A percentile compares a stretch with the other conserved stretches of the same genome.
Conservation (phyloP, 2,797 vertebrate species). For the Enteromius fasciolatus region DNA sequence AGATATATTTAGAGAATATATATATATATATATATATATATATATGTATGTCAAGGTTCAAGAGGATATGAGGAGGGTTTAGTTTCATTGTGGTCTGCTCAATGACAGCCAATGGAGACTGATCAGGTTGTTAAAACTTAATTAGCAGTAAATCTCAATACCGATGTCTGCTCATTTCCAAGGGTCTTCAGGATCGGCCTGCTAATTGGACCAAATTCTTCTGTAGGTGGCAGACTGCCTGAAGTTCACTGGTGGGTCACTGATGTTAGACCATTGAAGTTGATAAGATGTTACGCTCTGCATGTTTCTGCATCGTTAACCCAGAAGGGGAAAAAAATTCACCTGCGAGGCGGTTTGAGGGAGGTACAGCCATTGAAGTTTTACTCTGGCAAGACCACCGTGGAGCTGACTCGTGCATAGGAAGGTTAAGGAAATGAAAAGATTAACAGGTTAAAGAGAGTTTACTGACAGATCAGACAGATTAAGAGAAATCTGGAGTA, state of each 20-base stretch:
- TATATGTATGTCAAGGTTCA: constrained; percentile 41
- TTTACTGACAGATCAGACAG: constrained; percentile 72
- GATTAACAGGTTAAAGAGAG: constrained; percentile 76
- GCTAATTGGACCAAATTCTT: constrained; percentile 60
- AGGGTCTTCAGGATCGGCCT: constrained; percentile 39
- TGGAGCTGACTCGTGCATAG: constrained; percentile 57
- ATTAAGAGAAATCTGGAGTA: constrained; percentile 60
- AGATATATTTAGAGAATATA: no score
- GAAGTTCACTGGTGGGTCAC: constrained; percentile 63
- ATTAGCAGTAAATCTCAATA: constrained; percentile 58
- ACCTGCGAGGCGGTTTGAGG: constrained; percentile 6
- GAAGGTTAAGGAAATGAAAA: constrained; percentile 62
- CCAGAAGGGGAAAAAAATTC: background rate
- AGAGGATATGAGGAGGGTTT: constrained; percentile 48
- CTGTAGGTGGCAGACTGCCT: constrained; percentile 30
- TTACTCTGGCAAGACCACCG: constrained; percentile 61
- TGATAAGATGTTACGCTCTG: constrained; percentile 38
- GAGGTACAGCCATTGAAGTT: constrained; percentile 20
- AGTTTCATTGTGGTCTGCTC: constrained; percentile 57
- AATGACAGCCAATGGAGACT: constrained; percentile 52
- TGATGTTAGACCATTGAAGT: constrained; percentile 40
- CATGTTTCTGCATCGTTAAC: background rate
- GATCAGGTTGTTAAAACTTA: constrained; percentile 59
- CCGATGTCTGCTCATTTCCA: constrained; percentile 45
- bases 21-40: background rate